These are phyloP conservation scores for Myathropa florea DNA, from an alignment of 2,888 invertebrate species.

Conservation along the genomic window DNA sequence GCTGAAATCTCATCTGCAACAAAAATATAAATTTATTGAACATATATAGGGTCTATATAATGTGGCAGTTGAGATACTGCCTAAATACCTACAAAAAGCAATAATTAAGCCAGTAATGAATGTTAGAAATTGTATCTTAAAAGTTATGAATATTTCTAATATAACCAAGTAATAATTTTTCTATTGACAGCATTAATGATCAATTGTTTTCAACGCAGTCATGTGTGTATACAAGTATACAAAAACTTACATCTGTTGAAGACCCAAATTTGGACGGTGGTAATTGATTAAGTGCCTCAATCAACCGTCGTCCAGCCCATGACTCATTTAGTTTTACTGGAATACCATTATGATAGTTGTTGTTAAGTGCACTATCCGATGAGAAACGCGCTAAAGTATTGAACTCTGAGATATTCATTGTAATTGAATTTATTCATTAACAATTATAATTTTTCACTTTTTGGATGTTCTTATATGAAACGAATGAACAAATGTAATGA, in stretches of 20 bases:
- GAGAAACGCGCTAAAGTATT: constrained; percentile 69
- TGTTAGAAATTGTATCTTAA: too few relatives aligned
- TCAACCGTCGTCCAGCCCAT: constrained; percentile 83
- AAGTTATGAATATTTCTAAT: neutral
- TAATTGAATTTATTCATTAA: neutral
- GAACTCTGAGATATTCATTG: constrained; percentile 65
- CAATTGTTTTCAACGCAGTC: constrained; percentile 38
- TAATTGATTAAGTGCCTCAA: constrained; percentile 80
- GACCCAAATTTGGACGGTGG: constrained; percentile 75
- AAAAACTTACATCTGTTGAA: constrained; percentile 75
- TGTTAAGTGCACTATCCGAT: constrained; percentile 78
- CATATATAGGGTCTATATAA: neutral
- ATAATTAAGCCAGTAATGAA: too few relatives aligned
- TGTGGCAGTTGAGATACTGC: too few relatives aligned
- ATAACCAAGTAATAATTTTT: constrained; percentile 47
- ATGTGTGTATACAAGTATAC: constrained; percentile 28
- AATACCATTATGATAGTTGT: constrained; percentile 69
- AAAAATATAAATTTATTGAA: neutral
- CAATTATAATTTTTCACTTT: neutral
- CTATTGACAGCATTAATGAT: constrained; percentile 40
- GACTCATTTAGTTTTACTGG: constrained; percentile 83
- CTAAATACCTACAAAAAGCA: too few relatives aligned
- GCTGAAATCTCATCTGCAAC: constrained; percentile 90
- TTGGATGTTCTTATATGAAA: neutral
- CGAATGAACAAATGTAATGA: neutral